Percentiles rank a stretch among this genome's conserved stretches.
These are phyloP conservation scores for Muscicapa comitata DNA, from an alignment of 2,797 vertebrate species.

Conservation along the genomic window DNA sequence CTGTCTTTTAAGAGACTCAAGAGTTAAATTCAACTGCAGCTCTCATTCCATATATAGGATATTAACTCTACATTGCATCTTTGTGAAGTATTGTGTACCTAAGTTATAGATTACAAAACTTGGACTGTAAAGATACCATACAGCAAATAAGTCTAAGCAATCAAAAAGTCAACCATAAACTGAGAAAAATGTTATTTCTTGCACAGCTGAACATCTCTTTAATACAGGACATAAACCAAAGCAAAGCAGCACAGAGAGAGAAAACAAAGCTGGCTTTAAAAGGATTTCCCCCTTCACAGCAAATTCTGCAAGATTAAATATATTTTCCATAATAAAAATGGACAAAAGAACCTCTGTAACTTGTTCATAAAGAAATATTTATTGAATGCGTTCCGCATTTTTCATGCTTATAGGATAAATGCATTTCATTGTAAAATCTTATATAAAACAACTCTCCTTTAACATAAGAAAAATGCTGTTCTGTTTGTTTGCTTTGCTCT, in stretches of 20 bases:
- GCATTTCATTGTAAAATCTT: neutral
- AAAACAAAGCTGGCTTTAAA: neutral
- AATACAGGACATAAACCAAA: neutral
- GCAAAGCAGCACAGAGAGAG: neutral
- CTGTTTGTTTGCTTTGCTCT: neutral
- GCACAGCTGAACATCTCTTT: neutral
- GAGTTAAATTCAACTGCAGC: neutral
- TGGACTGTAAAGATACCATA: neutral
- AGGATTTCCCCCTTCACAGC: neutral
- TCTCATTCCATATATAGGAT: neutral
- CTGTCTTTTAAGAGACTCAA: neutral
- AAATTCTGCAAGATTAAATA: neutral
- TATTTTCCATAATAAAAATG: neutral
- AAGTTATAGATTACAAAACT: neutral
- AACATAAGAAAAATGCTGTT: neutral
- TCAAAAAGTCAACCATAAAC: neutral
- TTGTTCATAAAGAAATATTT: neutral
- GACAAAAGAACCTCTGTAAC: neutral
- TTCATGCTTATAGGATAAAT: neutral
- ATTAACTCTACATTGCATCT: neutral
- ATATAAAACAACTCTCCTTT: neutral
- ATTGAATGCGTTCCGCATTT: neutral
- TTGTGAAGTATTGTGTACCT: neutral
- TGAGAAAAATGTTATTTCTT: neutral
- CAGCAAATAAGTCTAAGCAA: neutral